Conservation (phyloP, 2,113 vertebrate genomes). For the Seriola rivoliana region DNA sequence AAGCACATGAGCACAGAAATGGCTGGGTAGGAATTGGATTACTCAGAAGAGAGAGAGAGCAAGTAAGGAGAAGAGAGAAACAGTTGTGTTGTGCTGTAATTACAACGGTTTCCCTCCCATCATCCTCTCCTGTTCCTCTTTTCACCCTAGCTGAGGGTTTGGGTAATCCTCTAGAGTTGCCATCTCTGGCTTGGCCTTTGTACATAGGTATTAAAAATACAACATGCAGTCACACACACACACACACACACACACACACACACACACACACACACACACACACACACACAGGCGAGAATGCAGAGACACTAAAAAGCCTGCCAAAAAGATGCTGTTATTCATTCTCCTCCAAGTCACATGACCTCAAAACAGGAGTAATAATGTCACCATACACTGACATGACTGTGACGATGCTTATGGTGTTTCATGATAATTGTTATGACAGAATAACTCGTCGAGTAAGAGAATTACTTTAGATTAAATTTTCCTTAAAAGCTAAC, state of each 20-base stretch:
- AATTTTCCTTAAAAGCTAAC: too few relatives aligned
- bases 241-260: too few relatives aligned
- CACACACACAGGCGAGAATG: background rate
- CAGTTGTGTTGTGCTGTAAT: constrained; percentile 26
- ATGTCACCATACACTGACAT: too few relatives aligned
- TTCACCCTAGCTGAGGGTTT: constrained; percentile 16
- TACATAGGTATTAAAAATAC: constrained; percentile 30
- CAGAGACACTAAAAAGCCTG: too few relatives aligned
- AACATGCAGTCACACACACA: background rate
- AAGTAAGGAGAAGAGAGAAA: background rate
- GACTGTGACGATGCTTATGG: too few relatives aligned
- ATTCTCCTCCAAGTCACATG: background rate
- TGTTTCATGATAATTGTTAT: too few relatives aligned
- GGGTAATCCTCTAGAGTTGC: constrained; percentile 32
- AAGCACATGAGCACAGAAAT: background rate
- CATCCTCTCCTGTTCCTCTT: constrained; percentile 32
- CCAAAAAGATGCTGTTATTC: too few relatives aligned
- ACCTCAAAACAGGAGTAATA: background rate
- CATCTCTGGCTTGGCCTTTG: constrained; percentile 9
- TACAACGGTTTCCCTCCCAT: constrained; percentile 44
- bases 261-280: too few relatives aligned
- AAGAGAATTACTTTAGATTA: too few relatives aligned
- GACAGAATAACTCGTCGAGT: too few relatives aligned
- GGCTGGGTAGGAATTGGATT: background rate
- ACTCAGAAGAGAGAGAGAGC: background rate